A percentile compares a stretch with the other conserved stretches of the same genome.
phyloP scores from a whole-genome alignment of 1,140 invertebrate genomes.

The Kradibia gibbosae region DNA sequence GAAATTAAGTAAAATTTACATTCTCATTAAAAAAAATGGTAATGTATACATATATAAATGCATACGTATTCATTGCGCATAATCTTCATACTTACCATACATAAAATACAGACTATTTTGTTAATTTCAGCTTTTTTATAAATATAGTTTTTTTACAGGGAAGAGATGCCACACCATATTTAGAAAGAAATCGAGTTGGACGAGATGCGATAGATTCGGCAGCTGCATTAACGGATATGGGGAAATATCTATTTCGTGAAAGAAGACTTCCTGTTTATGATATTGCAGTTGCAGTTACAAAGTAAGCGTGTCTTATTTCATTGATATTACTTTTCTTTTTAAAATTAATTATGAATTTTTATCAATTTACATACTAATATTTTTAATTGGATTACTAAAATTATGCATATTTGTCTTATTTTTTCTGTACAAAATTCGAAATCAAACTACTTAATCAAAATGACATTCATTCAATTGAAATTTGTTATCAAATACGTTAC shows the following conservation, averaged over 20 bases:
- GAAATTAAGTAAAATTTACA: too few relatives aligned
- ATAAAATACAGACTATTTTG: too few relatives aligned
- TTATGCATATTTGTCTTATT: neutral
- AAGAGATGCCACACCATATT: slow-evolving; percentile 93
- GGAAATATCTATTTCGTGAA: slow-evolving; percentile 96
- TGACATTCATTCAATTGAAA: slow-evolving; percentile 24
- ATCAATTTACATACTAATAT: slow-evolving; percentile 4
- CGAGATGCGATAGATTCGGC: slow-evolving; percentile 95
- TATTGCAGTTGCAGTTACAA: slow-evolving; percentile 95
- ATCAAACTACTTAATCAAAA: too few relatives aligned
- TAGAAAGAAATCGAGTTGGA: slow-evolving; percentile 93
- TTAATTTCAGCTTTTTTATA: neutral
- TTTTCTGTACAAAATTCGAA: slow-evolving; percentile 26
- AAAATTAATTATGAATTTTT: neutral
- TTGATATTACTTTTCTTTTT: neutral
- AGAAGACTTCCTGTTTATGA: slow-evolving; percentile 94
- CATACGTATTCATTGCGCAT: too few relatives aligned
- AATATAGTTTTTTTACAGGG: slow-evolving; percentile 76
- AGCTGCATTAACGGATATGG: slow-evolving; percentile 95
- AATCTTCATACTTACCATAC: too few relatives aligned
- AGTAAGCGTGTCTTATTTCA: slow-evolving; percentile 78
- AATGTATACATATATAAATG: too few relatives aligned
- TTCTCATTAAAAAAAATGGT: too few relatives aligned
- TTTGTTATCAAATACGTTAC: neutral
- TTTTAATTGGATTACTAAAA: slow-evolving; percentile 6